These are phyloP conservation scores for Eremobia ochroleuca DNA, from an alignment of 2,888 invertebrate species.

Conservation along the genomic window DNA sequence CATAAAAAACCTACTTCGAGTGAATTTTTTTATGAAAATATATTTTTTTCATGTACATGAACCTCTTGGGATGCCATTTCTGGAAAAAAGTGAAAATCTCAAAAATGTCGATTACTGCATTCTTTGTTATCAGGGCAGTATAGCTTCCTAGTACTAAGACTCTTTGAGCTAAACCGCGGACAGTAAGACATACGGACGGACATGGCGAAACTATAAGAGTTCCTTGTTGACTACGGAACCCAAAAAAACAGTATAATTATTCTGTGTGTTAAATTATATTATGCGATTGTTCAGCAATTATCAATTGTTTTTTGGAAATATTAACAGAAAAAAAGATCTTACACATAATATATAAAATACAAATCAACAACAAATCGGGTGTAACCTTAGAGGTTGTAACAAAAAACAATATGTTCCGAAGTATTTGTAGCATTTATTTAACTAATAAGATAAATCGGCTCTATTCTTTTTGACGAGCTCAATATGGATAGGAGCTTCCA, in stretches of 20 bases:
- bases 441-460: background rate
- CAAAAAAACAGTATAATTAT: background rate
- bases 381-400: background rate
- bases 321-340: background rate
- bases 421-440: conserved; percentile 4
- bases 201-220: too few relatives aligned
- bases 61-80: too few relatives aligned
- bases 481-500: conserved; percentile 48
- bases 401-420: background rate
- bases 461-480: background rate
- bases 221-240: too few relatives aligned
- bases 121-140: too few relatives aligned
- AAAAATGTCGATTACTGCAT: too few relatives aligned
- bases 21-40: too few relatives aligned
- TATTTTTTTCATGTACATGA: too few relatives aligned
- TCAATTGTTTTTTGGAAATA: background rate
- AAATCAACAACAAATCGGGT: background rate
- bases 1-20: too few relatives aligned
- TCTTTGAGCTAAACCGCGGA: too few relatives aligned
- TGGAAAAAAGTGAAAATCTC: too few relatives aligned
- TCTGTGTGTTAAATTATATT: background rate
- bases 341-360: background rate
- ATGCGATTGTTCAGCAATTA: background rate
- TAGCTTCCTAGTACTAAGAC: too few relatives aligned
- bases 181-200: too few relatives aligned